A percentile compares a stretch with the other conserved stretches of the same genome.
phyloP scores from a whole-genome alignment of 64 coral and sea anemone species.

The Montipora cactus region DNA sequence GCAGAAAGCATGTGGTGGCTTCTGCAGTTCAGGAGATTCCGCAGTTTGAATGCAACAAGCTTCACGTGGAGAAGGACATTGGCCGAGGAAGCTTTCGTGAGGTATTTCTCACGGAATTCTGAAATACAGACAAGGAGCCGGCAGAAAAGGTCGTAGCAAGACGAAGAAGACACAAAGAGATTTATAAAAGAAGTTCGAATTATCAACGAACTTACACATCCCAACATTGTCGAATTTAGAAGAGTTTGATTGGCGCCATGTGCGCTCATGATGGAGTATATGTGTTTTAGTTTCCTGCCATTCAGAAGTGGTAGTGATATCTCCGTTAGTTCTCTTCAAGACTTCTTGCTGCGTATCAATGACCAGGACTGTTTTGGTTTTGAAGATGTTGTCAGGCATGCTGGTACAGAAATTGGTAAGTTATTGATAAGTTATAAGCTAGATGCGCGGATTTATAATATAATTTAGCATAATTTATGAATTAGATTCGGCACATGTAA shows the following conservation, averaged over 20 bases:
- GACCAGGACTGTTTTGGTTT: slow-evolving; percentile 49
- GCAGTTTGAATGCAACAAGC: slow-evolving; percentile 44
- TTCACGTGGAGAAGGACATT: slow-evolving; percentile 31
- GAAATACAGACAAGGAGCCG: slow-evolving; percentile 14
- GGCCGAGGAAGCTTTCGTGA: slow-evolving; percentile 44
- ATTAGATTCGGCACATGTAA: background rate
- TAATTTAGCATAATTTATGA: background rate
- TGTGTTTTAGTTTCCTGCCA: slow-evolving; percentile 47
- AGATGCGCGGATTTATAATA: background rate
- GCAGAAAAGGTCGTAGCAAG: slow-evolving; percentile 12
- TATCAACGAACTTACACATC: slow-evolving; percentile 50
- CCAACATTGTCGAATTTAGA: slow-evolving; percentile 61
- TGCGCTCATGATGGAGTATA: slow-evolving; percentile 64
- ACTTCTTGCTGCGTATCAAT: slow-evolving; percentile 36
- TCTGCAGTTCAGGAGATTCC: slow-evolving; percentile 5
- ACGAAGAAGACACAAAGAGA: slow-evolving; percentile 43
- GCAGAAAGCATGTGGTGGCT: slow-evolving; percentile 40
- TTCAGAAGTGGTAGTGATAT: slow-evolving; percentile 42
- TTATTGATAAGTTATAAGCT: slow-evolving; percentile 17
- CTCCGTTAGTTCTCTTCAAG: slow-evolving; percentile 42
- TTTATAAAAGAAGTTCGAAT: slow-evolving; percentile 55
- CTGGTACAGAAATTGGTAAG: slow-evolving; percentile 59
- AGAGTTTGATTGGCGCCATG: slow-evolving; percentile 49
- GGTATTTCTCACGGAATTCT: slow-evolving; percentile 47
- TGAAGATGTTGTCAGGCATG: slow-evolving; percentile 61